phyloP scores from a whole-genome alignment of 2,888 invertebrate species.

The Cheilosia vernalis region DNA sequence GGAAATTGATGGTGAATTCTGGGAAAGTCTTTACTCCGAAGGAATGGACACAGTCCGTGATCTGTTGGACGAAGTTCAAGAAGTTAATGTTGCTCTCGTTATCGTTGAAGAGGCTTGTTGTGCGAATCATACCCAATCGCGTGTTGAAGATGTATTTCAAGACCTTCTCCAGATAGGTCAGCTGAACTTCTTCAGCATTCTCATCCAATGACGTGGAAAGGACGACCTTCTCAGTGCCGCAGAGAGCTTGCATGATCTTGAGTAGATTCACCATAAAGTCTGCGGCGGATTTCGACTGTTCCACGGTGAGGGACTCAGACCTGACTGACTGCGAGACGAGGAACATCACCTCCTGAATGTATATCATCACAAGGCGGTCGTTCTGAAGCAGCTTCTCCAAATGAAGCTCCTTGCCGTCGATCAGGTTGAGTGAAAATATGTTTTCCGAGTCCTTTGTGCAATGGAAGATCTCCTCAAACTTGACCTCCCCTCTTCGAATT shows the following conservation, averaged over 20 bases:
- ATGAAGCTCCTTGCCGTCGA: conserved; percentile 77
- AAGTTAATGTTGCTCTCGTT: conserved; percentile 78
- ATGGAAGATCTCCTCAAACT: conserved; percentile 77
- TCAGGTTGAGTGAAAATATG: conserved; percentile 74
- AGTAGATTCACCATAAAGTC: conserved; percentile 78
- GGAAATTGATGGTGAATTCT: conserved; percentile 78
- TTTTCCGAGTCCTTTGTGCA: conserved; percentile 33
- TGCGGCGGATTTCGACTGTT: conserved; percentile 78
- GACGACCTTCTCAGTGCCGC: neutral
- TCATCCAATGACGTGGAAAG: conserved; percentile 40
- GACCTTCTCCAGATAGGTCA: conserved; percentile 76
- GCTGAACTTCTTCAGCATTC: neutral
- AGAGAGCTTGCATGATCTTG: conserved; percentile 67
- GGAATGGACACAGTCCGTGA: conserved; percentile 78
- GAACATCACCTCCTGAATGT: conserved; percentile 80
- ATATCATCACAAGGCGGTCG: conserved; percentile 80
- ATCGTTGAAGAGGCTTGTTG: conserved; percentile 77
- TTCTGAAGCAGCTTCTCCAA: conserved; percentile 77
- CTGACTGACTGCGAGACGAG: conserved; percentile 77
- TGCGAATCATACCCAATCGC: conserved; percentile 78
- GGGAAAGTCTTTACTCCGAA: conserved; percentile 76
- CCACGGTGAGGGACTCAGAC: conserved; percentile 73
- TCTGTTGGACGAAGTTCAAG: conserved; percentile 78
- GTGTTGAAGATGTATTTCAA: conserved; percentile 81
- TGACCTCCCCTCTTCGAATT: conserved; percentile 71